These are phyloP conservation scores for Scrobipalpa atriplicella DNA, from an alignment of 2,888 invertebrate species.

Conservation along the genomic window DNA sequence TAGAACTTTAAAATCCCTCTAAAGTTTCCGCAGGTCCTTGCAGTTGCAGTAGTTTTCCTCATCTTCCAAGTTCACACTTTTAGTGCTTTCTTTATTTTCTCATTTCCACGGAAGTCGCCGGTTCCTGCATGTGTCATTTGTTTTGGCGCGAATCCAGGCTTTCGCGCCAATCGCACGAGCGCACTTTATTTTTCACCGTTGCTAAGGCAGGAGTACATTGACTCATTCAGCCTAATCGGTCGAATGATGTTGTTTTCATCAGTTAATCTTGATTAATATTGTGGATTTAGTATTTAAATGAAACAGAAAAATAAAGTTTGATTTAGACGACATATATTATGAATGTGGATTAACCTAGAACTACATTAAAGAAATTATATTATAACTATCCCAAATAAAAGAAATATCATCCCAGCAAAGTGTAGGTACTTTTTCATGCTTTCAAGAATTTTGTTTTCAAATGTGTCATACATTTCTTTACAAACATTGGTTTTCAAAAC, in stretches of 20 bases:
- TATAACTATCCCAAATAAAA: no score
- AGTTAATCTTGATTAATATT: background rate
- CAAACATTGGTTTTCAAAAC: no score
- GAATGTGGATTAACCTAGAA: no score
- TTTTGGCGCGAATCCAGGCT: slow-evolving; percentile 30
- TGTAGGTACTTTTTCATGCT: no score
- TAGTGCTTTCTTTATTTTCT: slow-evolving; percentile 8
- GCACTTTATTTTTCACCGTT: slow-evolving; percentile 28
- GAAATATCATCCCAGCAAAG: no score
- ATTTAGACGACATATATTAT: background rate
- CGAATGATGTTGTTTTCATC: slow-evolving; percentile 10
- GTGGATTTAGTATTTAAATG: background rate
- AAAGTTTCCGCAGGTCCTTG: no score
- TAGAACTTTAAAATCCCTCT: no score
- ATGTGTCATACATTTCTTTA: no score
- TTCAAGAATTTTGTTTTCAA: no score
- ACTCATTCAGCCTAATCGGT: slow-evolving; percentile 29
- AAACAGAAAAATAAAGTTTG: background rate
- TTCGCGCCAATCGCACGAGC: slow-evolving; percentile 29
- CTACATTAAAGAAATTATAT: no score
- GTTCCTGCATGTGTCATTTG: slow-evolving; percentile 36
- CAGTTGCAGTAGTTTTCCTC: background rate
- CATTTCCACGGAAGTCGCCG: slow-evolving; percentile 38
- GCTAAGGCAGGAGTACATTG: slow-evolving; percentile 31
- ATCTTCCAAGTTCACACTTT: slow-evolving; percentile 20